Conservation (phyloP, 2,888 invertebrate species). For the Drosophila borealis region DNA sequence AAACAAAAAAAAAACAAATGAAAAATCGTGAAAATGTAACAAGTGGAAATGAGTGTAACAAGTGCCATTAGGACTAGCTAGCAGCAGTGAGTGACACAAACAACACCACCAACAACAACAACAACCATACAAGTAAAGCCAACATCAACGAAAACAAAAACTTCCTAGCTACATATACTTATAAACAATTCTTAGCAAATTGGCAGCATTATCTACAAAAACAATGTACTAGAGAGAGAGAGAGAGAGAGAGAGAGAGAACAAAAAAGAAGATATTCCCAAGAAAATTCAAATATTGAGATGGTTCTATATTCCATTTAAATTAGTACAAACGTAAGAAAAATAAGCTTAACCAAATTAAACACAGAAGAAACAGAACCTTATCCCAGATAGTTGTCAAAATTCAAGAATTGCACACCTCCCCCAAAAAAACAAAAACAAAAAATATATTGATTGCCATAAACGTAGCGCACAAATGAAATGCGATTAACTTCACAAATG, state of each 20-base stretch:
- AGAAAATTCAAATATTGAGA: constrained; percentile 38
- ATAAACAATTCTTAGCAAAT: constrained; percentile 21
- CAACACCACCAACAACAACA: constrained; percentile 25
- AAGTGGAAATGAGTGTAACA: constrained; percentile 64
- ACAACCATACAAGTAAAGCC: constrained; percentile 13
- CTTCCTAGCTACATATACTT: constrained; percentile 26
- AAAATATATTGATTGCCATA: constrained; percentile 48
- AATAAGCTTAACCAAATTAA: constrained; percentile 14
- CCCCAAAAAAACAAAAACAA: background rate
- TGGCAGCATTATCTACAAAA: constrained; percentile 21
- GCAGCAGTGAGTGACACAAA: constrained; percentile 63
- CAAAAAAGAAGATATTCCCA: constrained; percentile 14
- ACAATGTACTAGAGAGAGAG: constrained; percentile 23
- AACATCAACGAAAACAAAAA: constrained; percentile 16
- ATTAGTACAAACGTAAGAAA: constrained; percentile 71
- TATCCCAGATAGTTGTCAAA: constrained; percentile 25
- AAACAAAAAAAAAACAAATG: constrained; percentile 11
- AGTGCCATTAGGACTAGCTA: constrained; percentile 79
- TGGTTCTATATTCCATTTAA: constrained; percentile 71
- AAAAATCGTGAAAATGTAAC: constrained; percentile 50
- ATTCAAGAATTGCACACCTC: constrained; percentile 14
- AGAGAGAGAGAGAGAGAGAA: constrained; percentile 15
- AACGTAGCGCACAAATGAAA: constrained; percentile 53
- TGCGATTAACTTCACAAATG: constrained; percentile 24
- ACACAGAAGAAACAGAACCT: background rate